Evolutionary conservation across 2,888 invertebrate species (phyloP).

Genomic region (Hypena proboscidalis): DNA sequence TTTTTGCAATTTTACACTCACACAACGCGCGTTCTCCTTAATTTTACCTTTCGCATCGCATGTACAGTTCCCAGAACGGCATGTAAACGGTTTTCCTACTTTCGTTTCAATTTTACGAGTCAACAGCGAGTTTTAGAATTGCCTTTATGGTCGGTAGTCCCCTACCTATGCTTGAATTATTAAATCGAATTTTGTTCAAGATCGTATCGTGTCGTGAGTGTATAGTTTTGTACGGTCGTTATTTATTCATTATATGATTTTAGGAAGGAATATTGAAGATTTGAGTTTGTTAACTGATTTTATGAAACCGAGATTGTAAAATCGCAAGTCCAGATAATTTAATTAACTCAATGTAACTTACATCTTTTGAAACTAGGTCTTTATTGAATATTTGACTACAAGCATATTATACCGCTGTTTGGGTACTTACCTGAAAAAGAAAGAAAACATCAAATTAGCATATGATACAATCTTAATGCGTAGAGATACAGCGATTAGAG

Average conservation of each 20-base stretch:
- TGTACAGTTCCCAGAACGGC: constrained; percentile 53
- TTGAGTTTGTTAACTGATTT: constrained; percentile 11
- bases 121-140: constrained; percentile 68
- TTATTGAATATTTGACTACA: not conserved
- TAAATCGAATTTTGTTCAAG: constrained; percentile 56
- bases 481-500: not conserved
- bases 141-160: constrained; percentile 67
- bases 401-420: not conserved
- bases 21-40: constrained; percentile 40
- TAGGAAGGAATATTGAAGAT: constrained; percentile 15
- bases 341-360: not conserved
- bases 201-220: constrained; percentile 33
- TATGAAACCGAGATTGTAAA: constrained; percentile 4
- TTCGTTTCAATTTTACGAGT: constrained; percentile 72
- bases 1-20: constrained; percentile 36
- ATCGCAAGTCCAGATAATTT: constrained; percentile 1
- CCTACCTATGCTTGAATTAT: constrained; percentile 68
- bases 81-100: constrained; percentile 70
- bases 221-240: constrained; percentile 34
- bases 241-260: constrained; percentile 29
- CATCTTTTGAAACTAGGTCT: not conserved
- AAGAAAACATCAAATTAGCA: constrained; percentile 25
- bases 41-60: constrained; percentile 43
- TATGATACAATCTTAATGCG: constrained; percentile 20
- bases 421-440: constrained; percentile 62